Evolutionary conservation across 2,888 invertebrate species (phyloP).

Genomic region (Rhodophaea formosa): DNA sequence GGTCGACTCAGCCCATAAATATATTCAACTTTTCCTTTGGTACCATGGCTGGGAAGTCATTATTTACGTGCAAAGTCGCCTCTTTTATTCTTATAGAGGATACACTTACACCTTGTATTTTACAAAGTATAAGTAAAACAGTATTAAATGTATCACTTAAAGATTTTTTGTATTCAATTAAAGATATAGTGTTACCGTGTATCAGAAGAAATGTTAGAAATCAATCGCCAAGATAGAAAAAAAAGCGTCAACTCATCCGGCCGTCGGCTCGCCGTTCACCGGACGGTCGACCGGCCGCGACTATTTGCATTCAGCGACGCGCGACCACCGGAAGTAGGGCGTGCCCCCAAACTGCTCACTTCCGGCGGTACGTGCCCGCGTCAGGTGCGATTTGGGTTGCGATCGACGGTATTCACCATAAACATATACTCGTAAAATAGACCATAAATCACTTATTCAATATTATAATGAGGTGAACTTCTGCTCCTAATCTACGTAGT

Average conservation of each 20-base stretch:
- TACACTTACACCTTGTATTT: no score
- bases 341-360: constrained; percentile 72
- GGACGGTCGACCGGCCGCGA: constrained; percentile 39
- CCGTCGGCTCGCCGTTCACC: constrained; percentile 41
- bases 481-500: no score
- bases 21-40: no score
- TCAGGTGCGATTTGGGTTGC: constrained; percentile 36
- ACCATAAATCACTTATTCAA: background rate
- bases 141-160: no score
- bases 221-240: background rate
- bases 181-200: background rate
- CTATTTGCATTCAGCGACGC: constrained; percentile 74
- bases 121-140: no score
- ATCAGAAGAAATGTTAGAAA: background rate
- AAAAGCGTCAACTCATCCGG: constrained; percentile 21
- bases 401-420: constrained; percentile 20
- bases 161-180: background rate
- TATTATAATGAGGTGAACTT: background rate
- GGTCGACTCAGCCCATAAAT: no score
- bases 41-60: no score
- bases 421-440: background rate
- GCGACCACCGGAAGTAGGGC: constrained; percentile 72
- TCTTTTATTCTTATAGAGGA: no score
- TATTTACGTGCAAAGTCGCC: no score
- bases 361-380: constrained; percentile 49